These are phyloP conservation scores for Rhinoraja longicauda DNA, from an alignment of 2,797 vertebrate species.

Conservation along the genomic window DNA sequence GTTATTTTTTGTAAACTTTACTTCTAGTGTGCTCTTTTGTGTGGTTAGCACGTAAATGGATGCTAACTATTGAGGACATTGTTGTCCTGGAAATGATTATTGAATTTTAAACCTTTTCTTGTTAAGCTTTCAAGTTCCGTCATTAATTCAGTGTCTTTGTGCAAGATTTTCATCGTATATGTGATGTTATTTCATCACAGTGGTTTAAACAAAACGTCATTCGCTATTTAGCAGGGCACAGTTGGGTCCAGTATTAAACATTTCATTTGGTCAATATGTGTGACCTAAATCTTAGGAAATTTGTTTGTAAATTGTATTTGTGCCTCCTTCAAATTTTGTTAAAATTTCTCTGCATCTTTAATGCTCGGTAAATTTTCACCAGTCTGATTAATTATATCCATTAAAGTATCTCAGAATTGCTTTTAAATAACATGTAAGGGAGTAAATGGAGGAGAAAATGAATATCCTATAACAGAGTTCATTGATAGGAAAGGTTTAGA, in stretches of 20 bases:
- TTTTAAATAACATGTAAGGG: not conserved
- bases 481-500: no score
- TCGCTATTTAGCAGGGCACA: not conserved
- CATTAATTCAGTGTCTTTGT: constrained; percentile 9
- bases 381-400: not conserved
- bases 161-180: not conserved
- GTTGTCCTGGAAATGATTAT: constrained; percentile 2
- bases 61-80: constrained; percentile 21
- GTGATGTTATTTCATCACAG: not conserved
- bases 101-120: not conserved
- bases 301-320: not conserved
- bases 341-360: not conserved
- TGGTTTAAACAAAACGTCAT: not conserved
- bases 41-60: constrained; percentile 8
- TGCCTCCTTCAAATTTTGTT: not conserved
- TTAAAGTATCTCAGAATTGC: not conserved
- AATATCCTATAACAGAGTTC: not conserved
- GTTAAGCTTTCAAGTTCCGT: constrained; percentile 17
- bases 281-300: not conserved
- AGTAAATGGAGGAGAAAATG: not conserved
- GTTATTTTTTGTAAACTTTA: not conserved
- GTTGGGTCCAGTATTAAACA: not conserved
- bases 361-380: not conserved
- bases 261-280: not conserved
- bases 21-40: constrained; percentile 25